Percentiles rank a stretch among this genome's conserved stretches.
These are phyloP conservation scores for Steinernema khuongi DNA, from an alignment of 1,140 invertebrate species.

Conservation along the genomic window DNA sequence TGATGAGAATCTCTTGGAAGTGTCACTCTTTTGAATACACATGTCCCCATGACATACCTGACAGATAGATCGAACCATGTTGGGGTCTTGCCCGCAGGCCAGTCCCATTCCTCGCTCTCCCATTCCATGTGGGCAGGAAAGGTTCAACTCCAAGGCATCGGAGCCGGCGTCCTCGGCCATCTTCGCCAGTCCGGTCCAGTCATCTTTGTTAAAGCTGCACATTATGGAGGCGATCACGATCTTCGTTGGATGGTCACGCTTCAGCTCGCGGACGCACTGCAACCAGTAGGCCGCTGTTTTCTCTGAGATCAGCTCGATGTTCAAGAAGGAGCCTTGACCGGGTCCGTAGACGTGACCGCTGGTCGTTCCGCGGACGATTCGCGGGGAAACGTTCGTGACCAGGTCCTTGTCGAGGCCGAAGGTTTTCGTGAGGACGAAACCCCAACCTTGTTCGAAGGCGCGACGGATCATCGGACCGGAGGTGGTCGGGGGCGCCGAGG, in stretches of 20 bases:
- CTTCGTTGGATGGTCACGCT: conserved; percentile 82
- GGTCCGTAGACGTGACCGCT: conserved; percentile 85
- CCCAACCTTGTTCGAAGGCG: conserved; percentile 91
- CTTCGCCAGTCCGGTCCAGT: conserved; percentile 78
- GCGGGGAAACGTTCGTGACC: conserved; percentile 90
- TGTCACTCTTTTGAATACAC: too few species aligned
- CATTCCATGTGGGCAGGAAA: conserved; percentile 98
- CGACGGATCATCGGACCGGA: conserved; percentile 80
- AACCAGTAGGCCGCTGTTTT: conserved; percentile 90
- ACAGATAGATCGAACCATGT: conserved; percentile 80
- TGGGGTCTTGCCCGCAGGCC: conserved; percentile 88
- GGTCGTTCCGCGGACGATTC: conserved; percentile 86
- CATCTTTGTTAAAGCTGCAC: conserved; percentile 76
- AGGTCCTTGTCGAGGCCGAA: conserved; percentile 88
- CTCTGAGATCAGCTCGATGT: conserved; percentile 96
- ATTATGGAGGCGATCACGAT: conserved; percentile 93
- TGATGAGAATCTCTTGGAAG: too few species aligned
- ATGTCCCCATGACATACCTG: too few species aligned
- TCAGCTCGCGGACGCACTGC: conserved; percentile 78
- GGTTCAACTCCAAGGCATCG: conserved; percentile 88
- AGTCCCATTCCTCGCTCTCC: conserved; percentile 90
- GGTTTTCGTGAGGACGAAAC: conserved; percentile 90
- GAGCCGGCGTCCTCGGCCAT: conserved; percentile 75
- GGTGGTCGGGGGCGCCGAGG: conserved; percentile 91
- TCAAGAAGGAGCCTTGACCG: conserved; percentile 86